Evolutionary conservation across 2,113 vertebrate genomes (phyloP).

Genomic region (Gambusia holbrooki): DNA sequence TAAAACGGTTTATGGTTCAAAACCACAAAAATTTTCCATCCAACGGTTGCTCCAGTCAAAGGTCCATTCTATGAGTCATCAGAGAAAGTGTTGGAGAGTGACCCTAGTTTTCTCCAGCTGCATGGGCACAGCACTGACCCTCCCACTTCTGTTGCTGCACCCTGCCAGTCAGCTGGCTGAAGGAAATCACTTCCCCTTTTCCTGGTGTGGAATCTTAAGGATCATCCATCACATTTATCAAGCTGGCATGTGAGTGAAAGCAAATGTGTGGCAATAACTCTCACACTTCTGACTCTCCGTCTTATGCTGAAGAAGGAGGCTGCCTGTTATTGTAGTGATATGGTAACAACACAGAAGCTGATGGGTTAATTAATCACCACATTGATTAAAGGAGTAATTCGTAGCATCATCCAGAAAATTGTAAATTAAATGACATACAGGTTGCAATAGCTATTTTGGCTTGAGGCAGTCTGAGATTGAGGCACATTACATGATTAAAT

Average conservation of each 20-base stretch:
- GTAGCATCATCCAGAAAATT: neutral
- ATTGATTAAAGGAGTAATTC: neutral
- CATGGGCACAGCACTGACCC: neutral
- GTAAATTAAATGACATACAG: neutral
- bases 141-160: neutral
- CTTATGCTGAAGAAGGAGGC: neutral
- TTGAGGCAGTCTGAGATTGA: neutral
- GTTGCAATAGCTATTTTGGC: neutral
- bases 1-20: neutral
- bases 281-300: neutral
- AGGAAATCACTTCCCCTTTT: neutral
- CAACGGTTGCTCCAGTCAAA: neutral
- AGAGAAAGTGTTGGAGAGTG: neutral
- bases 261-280: neutral
- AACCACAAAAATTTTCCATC: neutral
- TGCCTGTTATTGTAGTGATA: neutral
- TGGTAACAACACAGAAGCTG: too few species aligned
- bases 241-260: neutral
- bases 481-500: neutral
- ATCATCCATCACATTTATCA: neutral
- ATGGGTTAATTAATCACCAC: neutral
- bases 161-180: neutral
- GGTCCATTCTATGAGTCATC: neutral
- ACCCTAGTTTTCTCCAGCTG: neutral
- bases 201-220: too few species aligned